These are phyloP conservation scores for Manis pentadactyla DNA, from an alignment of 2,797 vertebrate genomes.

Conservation along the genomic window DNA sequence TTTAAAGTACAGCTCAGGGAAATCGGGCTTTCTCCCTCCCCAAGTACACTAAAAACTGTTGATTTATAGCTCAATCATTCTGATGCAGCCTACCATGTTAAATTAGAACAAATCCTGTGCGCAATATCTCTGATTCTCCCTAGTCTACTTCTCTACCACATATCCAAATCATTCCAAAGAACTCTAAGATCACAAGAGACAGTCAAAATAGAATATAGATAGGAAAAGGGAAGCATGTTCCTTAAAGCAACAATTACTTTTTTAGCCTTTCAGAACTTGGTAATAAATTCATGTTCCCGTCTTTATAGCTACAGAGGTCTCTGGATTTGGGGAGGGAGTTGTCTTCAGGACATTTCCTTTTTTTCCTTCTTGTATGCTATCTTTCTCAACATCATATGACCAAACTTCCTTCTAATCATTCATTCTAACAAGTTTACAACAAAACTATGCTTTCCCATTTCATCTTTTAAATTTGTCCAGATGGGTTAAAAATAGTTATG, in stretches of 20 bases:
- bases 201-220: not conserved
- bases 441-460: constrained; percentile 61
- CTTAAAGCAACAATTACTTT: not conserved
- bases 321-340: constrained; percentile 49
- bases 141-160: not conserved
- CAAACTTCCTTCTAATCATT: not conserved
- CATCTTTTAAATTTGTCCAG: constrained; percentile 31
- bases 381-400: not conserved
- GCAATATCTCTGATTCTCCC: not conserved
- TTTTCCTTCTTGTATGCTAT: not conserved
- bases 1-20: constrained; percentile 56
- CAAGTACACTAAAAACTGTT: constrained; percentile 9
- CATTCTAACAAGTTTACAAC: constrained; percentile 59
- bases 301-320: not conserved
- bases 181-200: not conserved
- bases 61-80: constrained; percentile 7
- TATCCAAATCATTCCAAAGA: not conserved
- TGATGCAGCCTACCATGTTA: constrained; percentile 27
- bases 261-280: not conserved
- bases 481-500: constrained; percentile 18
- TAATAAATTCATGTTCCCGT: not conserved
- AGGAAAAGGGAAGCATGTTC: not conserved
- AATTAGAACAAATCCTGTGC: not conserved
- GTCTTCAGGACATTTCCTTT: not conserved
- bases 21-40: not conserved